A percentile compares a stretch with the other conserved stretches of the same genome.
These are phyloP conservation scores for Ophiothrix spiculata DNA, from an alignment of 35 echinoderm and acorn worm species.

Conservation along the genomic window DNA sequence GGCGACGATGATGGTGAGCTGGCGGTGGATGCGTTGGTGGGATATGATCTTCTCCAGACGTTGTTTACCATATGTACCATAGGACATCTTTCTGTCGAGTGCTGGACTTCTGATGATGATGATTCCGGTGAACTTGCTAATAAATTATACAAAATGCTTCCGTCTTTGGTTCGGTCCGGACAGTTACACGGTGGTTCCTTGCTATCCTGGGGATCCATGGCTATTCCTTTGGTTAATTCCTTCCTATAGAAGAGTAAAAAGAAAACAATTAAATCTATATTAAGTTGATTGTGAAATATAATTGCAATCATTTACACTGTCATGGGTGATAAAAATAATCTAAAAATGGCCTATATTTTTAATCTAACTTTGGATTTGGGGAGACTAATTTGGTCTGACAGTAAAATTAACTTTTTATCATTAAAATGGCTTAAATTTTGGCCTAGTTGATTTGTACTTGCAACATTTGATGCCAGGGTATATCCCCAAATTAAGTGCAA, in stretches of 20 bases:
- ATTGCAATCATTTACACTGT: too few species aligned
- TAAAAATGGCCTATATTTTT: too few species aligned
- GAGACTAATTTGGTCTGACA: too few species aligned
- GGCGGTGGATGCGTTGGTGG: conserved; percentile 16
- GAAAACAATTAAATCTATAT: background rate
- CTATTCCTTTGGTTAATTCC: background rate
- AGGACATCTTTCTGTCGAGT: background rate
- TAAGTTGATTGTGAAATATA: too few species aligned
- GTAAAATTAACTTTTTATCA: too few species aligned
- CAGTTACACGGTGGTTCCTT: conserved; percentile 42
- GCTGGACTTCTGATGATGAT: background rate
- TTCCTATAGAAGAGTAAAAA: background rate
- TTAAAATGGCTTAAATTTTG: too few species aligned
- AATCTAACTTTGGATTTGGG: too few species aligned
- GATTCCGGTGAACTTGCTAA: conserved; percentile 34
- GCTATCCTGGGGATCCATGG: background rate
- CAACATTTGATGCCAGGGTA: too few species aligned
- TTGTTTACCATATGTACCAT: conserved; percentile 4
- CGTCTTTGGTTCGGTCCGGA: conserved; percentile 46
- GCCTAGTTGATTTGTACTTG: too few species aligned
- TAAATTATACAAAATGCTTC: conserved; percentile 51
- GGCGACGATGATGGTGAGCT: conserved; percentile 7
- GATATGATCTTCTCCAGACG: background rate
- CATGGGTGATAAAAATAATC: too few species aligned
- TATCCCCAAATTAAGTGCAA: too few species aligned